Evolutionary conservation across 2,888 invertebrate species (phyloP), one percentile per base, ranked within the genome.

Genomic region (Ligdia adustata): DNA sequence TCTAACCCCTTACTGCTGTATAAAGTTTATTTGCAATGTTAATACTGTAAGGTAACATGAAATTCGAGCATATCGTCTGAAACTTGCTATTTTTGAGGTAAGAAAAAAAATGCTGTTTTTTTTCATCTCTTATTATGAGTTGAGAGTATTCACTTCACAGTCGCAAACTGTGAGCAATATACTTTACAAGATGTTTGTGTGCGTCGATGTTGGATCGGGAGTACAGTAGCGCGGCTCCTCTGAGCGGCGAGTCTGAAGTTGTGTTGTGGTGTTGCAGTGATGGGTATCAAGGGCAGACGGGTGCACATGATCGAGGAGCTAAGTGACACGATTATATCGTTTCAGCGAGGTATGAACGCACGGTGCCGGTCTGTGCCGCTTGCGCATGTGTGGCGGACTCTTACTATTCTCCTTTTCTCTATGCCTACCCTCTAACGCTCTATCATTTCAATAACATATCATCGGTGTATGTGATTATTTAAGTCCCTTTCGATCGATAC

Each of bases 301-400:
- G 98, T 98, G 90, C 98, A 98, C 93, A 97, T 98, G 95, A 98
- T 98, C 90, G 98, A 98, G 93, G 98, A 98, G 92, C 94, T 98
- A 91, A 98, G 97, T 92, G 97, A 98, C 92, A 98, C 98, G 83
- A 97, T 98, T 90, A 98, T 98, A 92, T 98, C 98, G 88, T 98
- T 98, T 94, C 98, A 98, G 94, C 95, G 98, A 97, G 98, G 98
- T 98, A 97, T 94, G 93, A 85, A 77, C 65, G 80, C 85, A 81
- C 81, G 75, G 74, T 66, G 72, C 66, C 69, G 73, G 65, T 62
- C 62, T 60, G 46, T 65, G 59, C 57, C 72, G 74, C 75, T 80
- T 79, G 64, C 67, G 88, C 85, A 89, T 87, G 87, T 86, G 79
- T 80, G 78, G 69, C 69, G 82, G 81, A 69, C 65, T 72, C 73